A percentile compares a stretch with the other conserved stretches of the same genome.
phyloP scores from a whole-genome alignment of 1,140 invertebrate genomes.

The Nymphalis io region DNA sequence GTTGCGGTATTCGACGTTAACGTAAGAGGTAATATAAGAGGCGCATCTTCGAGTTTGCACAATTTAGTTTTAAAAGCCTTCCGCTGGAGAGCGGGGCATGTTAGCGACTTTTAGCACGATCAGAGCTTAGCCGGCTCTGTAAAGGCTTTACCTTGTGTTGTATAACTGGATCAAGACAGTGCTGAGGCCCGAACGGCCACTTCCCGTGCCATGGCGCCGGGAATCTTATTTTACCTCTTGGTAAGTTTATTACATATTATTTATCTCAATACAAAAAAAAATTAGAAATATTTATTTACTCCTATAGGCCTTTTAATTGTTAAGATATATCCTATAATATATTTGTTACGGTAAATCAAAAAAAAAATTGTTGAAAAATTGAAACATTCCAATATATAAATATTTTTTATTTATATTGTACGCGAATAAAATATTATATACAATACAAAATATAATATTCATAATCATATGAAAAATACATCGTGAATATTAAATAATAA shows the following conservation, averaged over 20 bases:
- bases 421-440: conserved; percentile 16
- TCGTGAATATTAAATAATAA: no score
- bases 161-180: conserved; percentile 45
- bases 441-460: not conserved
- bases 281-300: not conserved
- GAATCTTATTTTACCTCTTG: conserved; percentile 65
- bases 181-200: conserved; percentile 50
- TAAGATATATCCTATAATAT: no score
- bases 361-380: no score
- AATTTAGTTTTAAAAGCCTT: conserved; percentile 75
- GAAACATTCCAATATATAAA: not conserved
- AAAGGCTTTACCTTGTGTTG: conserved; percentile 55
- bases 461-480: not conserved
- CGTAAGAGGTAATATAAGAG: conserved; percentile 79
- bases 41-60: conserved; percentile 78
- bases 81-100: conserved; percentile 71
- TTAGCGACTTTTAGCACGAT: conserved; percentile 63
- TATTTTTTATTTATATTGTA: no score
- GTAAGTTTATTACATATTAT: conserved; percentile 48
- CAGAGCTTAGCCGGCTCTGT: conserved; percentile 54
- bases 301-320: no score
- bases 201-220: conserved; percentile 73
- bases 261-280: not conserved
- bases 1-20: conserved; percentile 75
- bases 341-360: no score